Base-by-base conservation (phyloP, 2,888 invertebrate species). In the Resseliella maxima region DNA sequence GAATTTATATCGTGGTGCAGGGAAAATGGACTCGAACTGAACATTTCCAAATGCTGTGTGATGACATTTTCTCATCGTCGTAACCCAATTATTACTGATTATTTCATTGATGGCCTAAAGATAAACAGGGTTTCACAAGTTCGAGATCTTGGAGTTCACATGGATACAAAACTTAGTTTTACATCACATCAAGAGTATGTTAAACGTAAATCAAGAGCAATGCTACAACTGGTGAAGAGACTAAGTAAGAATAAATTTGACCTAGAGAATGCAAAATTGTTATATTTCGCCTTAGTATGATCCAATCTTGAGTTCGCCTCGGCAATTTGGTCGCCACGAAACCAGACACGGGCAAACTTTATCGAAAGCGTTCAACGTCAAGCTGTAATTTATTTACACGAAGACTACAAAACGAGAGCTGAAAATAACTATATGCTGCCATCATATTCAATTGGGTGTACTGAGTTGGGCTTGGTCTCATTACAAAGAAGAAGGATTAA, bases 161-260 rank as follows among this genome's bases (percentile, higher is more conserved):
- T 81, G 81, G 81, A 81, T 81, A 3, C 18, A 12, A 36, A 81
- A 27, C 81, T 81, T 18, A 81, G 35, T 10, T 81, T 81, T 81
- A 24, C 24, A 6, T 6, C 5, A 27, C 81, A 81, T 36, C 15
- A n/a, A 8, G 81, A 81, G 21, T 81, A 27, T 81, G 81, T 81
- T 27, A n/a, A 15, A 36, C n/a, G n/a, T n/a, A n/a, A n/a, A n/a
- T n/a, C n/a, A n/a, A n/a, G n/a, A n/a, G n/a, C n/a, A n/a, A n/a
- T n/a, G n/a, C n/a, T n/a, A n/a, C n/a, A n/a, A n/a, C n/a, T n/a
- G n/a, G 5, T 18, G 5, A 31, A 36, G 31, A 36, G 18, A 81
- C 5, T 81, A n/a, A 8, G 81, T 27, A n/a, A 81, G 24, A 36
- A 81, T 27, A 35, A 81, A 31, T 81, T 81, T n/a, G 18, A 36